Conservation (phyloP, 2,113 vertebrate species). For the Oostethus manadensis region DNA sequence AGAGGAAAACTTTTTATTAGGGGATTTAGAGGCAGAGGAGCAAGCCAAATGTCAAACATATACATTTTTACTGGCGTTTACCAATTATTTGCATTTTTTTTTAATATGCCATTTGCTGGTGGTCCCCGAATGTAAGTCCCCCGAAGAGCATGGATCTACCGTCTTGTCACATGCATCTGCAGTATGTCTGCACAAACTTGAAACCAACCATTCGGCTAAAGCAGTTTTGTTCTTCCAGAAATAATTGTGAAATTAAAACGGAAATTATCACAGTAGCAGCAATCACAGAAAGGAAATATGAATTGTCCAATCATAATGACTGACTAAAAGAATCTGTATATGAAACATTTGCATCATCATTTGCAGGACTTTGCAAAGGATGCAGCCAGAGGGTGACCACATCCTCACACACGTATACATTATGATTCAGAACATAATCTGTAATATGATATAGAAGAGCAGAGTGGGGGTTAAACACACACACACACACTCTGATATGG, state of each 20-base stretch:
- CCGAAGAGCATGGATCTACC: too few species aligned
- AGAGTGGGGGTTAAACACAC: constrained; percentile 22
- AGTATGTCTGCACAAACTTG: constrained; percentile 6
- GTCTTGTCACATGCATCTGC: too few species aligned
- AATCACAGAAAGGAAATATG: constrained; percentile 12
- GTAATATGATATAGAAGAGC: constrained; percentile 36
- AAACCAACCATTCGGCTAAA: constrained; percentile 8
- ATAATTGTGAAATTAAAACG: constrained; percentile 16
- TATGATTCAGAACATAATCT: constrained; percentile 29
- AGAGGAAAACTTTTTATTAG: too few species aligned
- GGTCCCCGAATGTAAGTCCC: too few species aligned
- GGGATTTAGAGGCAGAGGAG: too few species aligned
- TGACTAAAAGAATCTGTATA: not conserved
- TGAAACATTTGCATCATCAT: not conserved
- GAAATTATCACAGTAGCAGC: constrained; percentile 2
- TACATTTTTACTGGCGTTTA: too few species aligned
- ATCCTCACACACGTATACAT: constrained; percentile 10
- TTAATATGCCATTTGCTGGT: too few species aligned
- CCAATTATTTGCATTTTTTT: too few species aligned
- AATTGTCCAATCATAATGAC: constrained; percentile 3
- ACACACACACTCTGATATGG: constrained; percentile 35
- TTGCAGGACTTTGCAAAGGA: not conserved
- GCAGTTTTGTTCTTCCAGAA: constrained; percentile 10
- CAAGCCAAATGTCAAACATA: too few species aligned
- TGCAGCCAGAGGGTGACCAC: not conserved